Percentiles rank a stretch among this genome's conserved stretches.
Conservation (phyloP, 2,797 vertebrate genomes). For the Gadopsis bispinosus region DNA sequence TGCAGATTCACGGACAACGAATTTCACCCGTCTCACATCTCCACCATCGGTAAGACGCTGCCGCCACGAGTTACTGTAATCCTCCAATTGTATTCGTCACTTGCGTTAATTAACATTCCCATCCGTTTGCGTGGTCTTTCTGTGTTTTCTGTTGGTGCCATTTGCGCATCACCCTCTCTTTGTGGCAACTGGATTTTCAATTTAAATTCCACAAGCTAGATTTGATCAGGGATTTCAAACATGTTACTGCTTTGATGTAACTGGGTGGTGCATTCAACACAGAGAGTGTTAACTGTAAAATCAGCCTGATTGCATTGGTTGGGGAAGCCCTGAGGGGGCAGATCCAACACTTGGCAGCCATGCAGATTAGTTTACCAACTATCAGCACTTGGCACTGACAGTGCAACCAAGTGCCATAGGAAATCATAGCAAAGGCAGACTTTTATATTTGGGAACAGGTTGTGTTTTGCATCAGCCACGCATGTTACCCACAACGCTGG, state of each 20-base stretch:
- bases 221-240: not conserved
- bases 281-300: not conserved
- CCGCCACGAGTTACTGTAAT: not conserved
- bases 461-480: not conserved
- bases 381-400: slow-evolving; percentile 38
- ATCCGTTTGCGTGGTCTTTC: slow-evolving; percentile 7
- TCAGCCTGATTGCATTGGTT: slow-evolving; percentile 25
- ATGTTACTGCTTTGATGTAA: not conserved
- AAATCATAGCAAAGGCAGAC: not conserved
- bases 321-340: slow-evolving; percentile 37
- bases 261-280: not conserved
- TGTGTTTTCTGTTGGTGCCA: slow-evolving; percentile 10
- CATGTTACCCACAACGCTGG: not conserved
- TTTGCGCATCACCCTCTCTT: slow-evolving; percentile 13
- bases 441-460: not conserved
- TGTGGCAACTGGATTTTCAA: not conserved
- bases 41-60: slow-evolving; percentile 93
- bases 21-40: slow-evolving; percentile 98
- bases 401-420: slow-evolving; percentile 13
- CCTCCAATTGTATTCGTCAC: not conserved
- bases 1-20: slow-evolving; percentile 99
- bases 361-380: slow-evolving; percentile 63
- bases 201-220: not conserved
- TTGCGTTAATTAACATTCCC: not conserved
- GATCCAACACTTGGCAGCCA: slow-evolving; percentile 50